Evolutionary conservation across 1,140 invertebrate genomes (phyloP), one percentile per base, ranked within the genome.

Genomic region (Sycobia sp.): DNA sequence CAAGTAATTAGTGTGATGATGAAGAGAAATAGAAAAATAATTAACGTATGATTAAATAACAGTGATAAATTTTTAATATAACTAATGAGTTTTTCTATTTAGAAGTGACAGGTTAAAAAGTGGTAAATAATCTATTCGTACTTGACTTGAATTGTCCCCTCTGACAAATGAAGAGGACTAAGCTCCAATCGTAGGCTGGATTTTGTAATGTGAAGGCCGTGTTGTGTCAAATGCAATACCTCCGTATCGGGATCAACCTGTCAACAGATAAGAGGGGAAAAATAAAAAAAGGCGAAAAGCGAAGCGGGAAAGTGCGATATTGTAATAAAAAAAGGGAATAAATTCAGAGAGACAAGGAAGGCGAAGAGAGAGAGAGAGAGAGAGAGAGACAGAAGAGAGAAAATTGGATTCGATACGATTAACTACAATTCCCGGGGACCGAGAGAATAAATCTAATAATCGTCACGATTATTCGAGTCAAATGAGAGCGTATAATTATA

Each of bases 101-200:
- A n/a, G n/a, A n/a, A n/a, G n/a, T n/a, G n/a, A n/a, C n/a, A n/a
- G n/a, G n/a, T n/a, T n/a, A n/a, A n/a, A n/a, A n/a, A n/a, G n/a
- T n/a, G n/a, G n/a, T n/a, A n/a, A n/a, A n/a, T n/a, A n/a, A n/a
- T n/a, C n/a, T n/a, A n/a, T 50, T 38, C 67, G 69, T 71, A 82
- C 80, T 76, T 81, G 64, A 82, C 73, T 73, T 76, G 75, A 67
- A 82, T 78, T 73, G 69, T 75, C 29, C 76, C 78, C 54, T 71
- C 70, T 5, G 70, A 47, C 36, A 82, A 66, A 69, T 82, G 81
- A 65, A 74, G 61, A 23, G 79, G 78, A 58, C 78, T 73, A 34
- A 82, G 56, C 67, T 80, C 75, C n/a, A 82, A 66, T 44, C 76
- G 70, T 49, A 82, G 69, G 67, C 73, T 77, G 23, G 79, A 81